A percentile compares a stretch with the other conserved stretches of the same genome.
phyloP scores from a whole-genome alignment of 1,140 invertebrate species.

The Drosophila kohkoa region DNA sequence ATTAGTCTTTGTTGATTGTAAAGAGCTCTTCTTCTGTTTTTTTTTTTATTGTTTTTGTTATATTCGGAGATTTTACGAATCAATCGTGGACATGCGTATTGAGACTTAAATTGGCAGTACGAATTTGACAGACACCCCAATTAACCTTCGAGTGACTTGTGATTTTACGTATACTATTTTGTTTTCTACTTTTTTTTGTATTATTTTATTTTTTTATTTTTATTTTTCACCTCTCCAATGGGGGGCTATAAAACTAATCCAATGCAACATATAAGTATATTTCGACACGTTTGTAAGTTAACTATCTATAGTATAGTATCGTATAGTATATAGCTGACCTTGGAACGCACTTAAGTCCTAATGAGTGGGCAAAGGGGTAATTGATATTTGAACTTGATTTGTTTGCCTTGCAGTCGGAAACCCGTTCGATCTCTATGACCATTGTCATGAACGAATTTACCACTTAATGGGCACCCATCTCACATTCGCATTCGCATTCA shows the following conservation, averaged over 20 bases:
- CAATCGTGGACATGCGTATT: slow-evolving; percentile 26
- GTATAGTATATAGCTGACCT: slow-evolving; percentile 50
- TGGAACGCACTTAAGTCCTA: slow-evolving; percentile 60
- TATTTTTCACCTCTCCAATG: slow-evolving; percentile 35
- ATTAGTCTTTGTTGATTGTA: slow-evolving; percentile 27
- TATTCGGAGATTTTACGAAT: slow-evolving; percentile 29
- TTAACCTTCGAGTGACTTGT: slow-evolving; percentile 67
- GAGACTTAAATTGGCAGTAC: slow-evolving; percentile 52
- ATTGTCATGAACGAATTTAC: slow-evolving; percentile 21
- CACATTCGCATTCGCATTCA: background rate
- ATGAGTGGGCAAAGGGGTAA: slow-evolving; percentile 38
- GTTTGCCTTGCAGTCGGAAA: slow-evolving; percentile 2
- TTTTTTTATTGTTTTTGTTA: too few relatives aligned
- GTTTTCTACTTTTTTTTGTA: slow-evolving; percentile 38
- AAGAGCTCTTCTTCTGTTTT: background rate
- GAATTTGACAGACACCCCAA: slow-evolving; percentile 42
- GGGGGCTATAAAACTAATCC: slow-evolving; percentile 54
- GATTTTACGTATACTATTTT: slow-evolving; percentile 28
- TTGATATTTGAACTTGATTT: slow-evolving; percentile 66
- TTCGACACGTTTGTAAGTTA: slow-evolving; percentile 7
- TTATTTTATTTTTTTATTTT: slow-evolving; percentile 40
- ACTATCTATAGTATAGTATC: background rate
- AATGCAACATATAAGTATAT: slow-evolving; percentile 29
- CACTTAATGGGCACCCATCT: slow-evolving; percentile 26
- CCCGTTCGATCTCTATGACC: slow-evolving; percentile 23